phyloP scores from a whole-genome alignment of 2,888 invertebrate genomes.

The Xestoiulus laeticollis region DNA sequence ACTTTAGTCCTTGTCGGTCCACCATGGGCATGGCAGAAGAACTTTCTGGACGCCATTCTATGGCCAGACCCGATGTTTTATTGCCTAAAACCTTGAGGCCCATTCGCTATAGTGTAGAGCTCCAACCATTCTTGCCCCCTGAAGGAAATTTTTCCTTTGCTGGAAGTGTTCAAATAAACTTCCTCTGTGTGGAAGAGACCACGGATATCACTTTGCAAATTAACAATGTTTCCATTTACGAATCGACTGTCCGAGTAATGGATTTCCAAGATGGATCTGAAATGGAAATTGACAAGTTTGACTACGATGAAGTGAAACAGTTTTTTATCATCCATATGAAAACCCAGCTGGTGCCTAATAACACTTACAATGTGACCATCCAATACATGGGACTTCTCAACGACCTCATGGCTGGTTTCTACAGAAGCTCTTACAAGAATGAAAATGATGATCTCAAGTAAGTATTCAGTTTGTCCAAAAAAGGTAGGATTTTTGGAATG shows the following conservation, averaged over 20 bases:
- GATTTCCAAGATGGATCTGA: neutral
- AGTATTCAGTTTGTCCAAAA: neutral
- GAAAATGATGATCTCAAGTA: conserved; percentile 70
- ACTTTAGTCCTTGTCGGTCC: conserved; percentile 68
- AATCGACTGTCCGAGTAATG: conserved; percentile 66
- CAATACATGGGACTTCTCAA: conserved; percentile 77
- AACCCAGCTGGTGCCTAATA: conserved; percentile 64
- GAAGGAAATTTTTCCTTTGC: conserved; percentile 77
- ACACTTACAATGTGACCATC: conserved; percentile 75
- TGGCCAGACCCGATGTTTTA: conserved; percentile 63
- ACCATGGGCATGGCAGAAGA: neutral
- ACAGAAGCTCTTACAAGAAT: conserved; percentile 79
- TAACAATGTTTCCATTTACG: conserved; percentile 74
- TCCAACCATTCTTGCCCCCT: conserved; percentile 76
- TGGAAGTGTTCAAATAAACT: conserved; percentile 69
- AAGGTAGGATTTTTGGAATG: too few relatives aligned
- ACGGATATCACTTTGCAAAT: conserved; percentile 79
- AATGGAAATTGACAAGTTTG: conserved; percentile 30
- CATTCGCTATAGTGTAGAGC: conserved; percentile 74
- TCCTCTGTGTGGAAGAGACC: conserved; percentile 72
- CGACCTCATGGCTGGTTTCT: conserved; percentile 82
- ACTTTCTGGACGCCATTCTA: neutral
- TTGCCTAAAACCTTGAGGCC: conserved; percentile 76
- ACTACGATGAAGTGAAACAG: conserved; percentile 45
- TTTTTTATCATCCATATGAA: conserved; percentile 48